A percentile compares a stretch with the other conserved stretches of the same genome.
Evolutionary conservation across 2,113 vertebrate genomes (phyloP).

Genomic region (Callionymus lyra): DNA sequence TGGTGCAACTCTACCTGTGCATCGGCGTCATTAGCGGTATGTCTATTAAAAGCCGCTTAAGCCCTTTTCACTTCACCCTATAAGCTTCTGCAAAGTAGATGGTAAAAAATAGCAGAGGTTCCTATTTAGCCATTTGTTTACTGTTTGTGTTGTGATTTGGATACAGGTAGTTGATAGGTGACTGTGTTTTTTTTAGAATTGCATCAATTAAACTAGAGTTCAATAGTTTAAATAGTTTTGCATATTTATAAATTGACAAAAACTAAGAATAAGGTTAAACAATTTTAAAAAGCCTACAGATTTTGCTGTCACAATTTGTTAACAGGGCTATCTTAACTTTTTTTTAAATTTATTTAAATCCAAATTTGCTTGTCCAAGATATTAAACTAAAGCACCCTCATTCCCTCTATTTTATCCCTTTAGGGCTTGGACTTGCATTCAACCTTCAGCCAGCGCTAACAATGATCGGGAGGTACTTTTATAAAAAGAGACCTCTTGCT

Average conservation of each 20-base stretch:
- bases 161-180: too few relatives aligned
- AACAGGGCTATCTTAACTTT: too few relatives aligned
- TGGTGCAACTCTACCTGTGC: slow-evolving; percentile 83
- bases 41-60: slow-evolving; percentile 29
- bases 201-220: too few relatives aligned
- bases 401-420: slow-evolving; percentile 2
- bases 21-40: slow-evolving; percentile 88
- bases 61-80: slow-evolving; percentile 8
- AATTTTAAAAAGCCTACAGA: too few relatives aligned
- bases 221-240: too few relatives aligned
- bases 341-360: too few relatives aligned
- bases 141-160: not conserved
- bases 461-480: slow-evolving; percentile 95
- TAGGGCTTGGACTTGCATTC: slow-evolving; percentile 92
- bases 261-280: too few relatives aligned
- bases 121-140: too few relatives aligned
- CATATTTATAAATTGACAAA: too few relatives aligned
- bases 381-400: not conserved
- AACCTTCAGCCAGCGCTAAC: slow-evolving; percentile 95
- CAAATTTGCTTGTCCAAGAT: too few relatives aligned
- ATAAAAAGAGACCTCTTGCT: slow-evolving; percentile 84
- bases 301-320: too few relatives aligned
- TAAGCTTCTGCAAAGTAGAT: slow-evolving; percentile 3
- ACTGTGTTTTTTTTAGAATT: too few relatives aligned
- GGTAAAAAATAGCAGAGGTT: slow-evolving; percentile 13